These are phyloP conservation scores for Nymphalis polychloros DNA, from an alignment of 2,888 invertebrate genomes.

Conservation along the genomic window DNA sequence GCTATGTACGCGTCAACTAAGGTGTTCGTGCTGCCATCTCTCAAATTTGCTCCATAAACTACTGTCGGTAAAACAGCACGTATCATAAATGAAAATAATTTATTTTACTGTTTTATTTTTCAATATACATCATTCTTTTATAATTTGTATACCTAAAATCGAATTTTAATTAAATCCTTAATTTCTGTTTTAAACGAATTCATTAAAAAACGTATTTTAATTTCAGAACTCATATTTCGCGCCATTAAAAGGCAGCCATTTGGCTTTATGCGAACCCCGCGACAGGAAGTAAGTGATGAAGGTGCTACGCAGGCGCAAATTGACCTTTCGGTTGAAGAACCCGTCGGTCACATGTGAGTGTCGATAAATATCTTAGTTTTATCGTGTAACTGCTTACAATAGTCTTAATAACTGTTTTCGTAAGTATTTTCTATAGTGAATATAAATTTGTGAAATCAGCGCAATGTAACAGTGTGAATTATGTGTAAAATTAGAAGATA, in stretches of 20 bases:
- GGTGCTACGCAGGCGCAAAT: slow-evolving; percentile 86
- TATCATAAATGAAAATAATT: slow-evolving; percentile 1
- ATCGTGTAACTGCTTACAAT: slow-evolving; percentile 72
- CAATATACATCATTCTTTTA: not conserved
- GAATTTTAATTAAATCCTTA: not conserved
- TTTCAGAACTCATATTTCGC: slow-evolving; percentile 56
- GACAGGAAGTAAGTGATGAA: slow-evolving; percentile 81
- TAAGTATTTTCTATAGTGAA: slow-evolving; percentile 78
- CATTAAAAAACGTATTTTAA: not conserved
- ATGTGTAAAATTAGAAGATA: slow-evolving; percentile 70
- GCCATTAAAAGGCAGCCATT: slow-evolving; percentile 62
- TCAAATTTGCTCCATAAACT: slow-evolving; percentile 4
- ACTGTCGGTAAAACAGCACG: slow-evolving; percentile 44
- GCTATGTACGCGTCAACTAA: slow-evolving; percentile 37
- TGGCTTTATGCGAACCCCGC: slow-evolving; percentile 77
- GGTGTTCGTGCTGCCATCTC: slow-evolving; percentile 41
- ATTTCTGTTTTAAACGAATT: not conserved
- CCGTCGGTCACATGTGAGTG: slow-evolving; percentile 96
- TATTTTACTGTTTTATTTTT: not conserved
- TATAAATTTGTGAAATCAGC: slow-evolving; percentile 66
- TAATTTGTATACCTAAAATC: not conserved
- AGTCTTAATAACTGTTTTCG: slow-evolving; percentile 71
- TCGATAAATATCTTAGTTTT: slow-evolving; percentile 82
- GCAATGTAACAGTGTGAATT: slow-evolving; percentile 63
- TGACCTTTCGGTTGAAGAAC: slow-evolving; percentile 92